Percentiles rank a stretch among this genome's conserved stretches.
Conservation (phyloP, 2,888 invertebrate species). For the Cataglyphis livida region DNA sequence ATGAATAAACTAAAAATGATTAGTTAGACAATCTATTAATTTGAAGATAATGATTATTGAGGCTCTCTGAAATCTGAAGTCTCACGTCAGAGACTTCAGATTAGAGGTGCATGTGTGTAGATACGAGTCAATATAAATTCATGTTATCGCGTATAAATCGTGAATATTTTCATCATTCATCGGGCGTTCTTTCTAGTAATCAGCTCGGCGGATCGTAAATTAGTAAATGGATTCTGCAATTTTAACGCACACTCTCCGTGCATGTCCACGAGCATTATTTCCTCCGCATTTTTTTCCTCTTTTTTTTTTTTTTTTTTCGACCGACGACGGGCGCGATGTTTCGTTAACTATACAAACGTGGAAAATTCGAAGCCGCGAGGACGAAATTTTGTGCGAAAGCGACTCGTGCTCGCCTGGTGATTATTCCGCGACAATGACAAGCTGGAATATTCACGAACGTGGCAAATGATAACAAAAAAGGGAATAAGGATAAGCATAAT, state of each 20-base stretch:
- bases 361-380: slow-evolving; percentile 29
- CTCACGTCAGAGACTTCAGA: neutral
- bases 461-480: slow-evolving; percentile 2
- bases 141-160: neutral
- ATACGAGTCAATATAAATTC: slow-evolving; percentile 41
- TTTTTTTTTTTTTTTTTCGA: neutral
- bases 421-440: slow-evolving; percentile 25
- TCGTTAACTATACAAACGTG: slow-evolving; percentile 38
- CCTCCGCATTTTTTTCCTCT: neutral
- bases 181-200: slow-evolving; percentile 38
- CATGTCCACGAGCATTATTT: slow-evolving; percentile 25
- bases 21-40: neutral
- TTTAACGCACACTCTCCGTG: slow-evolving; percentile 32
- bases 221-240: slow-evolving; percentile 53
- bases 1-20: neutral
- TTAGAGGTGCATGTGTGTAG: neutral
- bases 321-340: slow-evolving; percentile 18
- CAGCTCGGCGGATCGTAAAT: slow-evolving; percentile 38
- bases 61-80: neutral
- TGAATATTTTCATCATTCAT: slow-evolving; percentile 44
- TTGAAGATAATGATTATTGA: neutral
- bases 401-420: slow-evolving; percentile 5
- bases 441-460: neutral
- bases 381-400: slow-evolving; percentile 21
- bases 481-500: neutral